phyloP scores from a whole-genome alignment of 2,888 invertebrate genomes.

The Drosophila antonietae region DNA sequence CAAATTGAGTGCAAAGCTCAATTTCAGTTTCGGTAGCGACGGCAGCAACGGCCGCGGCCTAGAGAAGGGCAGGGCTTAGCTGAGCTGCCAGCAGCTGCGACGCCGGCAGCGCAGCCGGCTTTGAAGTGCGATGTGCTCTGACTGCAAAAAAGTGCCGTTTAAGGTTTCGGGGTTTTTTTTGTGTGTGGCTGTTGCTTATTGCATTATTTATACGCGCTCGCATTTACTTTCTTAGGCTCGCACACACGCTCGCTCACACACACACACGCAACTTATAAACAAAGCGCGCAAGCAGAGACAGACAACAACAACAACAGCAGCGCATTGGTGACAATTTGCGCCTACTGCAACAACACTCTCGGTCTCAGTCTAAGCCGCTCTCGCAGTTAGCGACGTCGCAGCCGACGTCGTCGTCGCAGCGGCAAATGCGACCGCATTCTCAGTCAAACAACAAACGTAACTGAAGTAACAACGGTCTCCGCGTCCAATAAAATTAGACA shows the following conservation, averaged over 20 bases:
- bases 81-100: slow-evolving; percentile 13
- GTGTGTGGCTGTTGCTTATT: slow-evolving; percentile 52
- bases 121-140: slow-evolving; percentile 67
- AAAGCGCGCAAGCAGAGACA: slow-evolving; percentile 44
- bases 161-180: slow-evolving; percentile 65
- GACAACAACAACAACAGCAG: slow-evolving; percentile 32
- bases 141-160: slow-evolving; percentile 77
- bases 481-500: slow-evolving; percentile 39
- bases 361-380: slow-evolving; percentile 46
- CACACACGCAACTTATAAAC: slow-evolving; percentile 53
- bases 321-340: slow-evolving; percentile 67
- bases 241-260: slow-evolving; percentile 32
- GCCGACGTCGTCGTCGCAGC: slow-evolving; percentile 31
- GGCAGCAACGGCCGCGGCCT: slow-evolving; percentile 49
- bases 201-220: slow-evolving; percentile 70
- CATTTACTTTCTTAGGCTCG: slow-evolving; percentile 46
- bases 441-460: slow-evolving; percentile 77
- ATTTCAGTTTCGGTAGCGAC: slow-evolving; percentile 49
- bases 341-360: slow-evolving; percentile 65
- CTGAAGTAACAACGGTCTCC: slow-evolving; percentile 70
- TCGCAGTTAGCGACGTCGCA: slow-evolving; percentile 41
- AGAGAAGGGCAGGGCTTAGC: slow-evolving; percentile 45
- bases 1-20: slow-evolving; percentile 72
- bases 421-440: slow-evolving; percentile 65
- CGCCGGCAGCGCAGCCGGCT: slow-evolving; percentile 38